Percentiles rank a stretch among this genome's conserved stretches.
Conservation (phyloP, 30 jellyfish, hydroid and myxozoan species). For the Hydractinia echinata region DNA sequence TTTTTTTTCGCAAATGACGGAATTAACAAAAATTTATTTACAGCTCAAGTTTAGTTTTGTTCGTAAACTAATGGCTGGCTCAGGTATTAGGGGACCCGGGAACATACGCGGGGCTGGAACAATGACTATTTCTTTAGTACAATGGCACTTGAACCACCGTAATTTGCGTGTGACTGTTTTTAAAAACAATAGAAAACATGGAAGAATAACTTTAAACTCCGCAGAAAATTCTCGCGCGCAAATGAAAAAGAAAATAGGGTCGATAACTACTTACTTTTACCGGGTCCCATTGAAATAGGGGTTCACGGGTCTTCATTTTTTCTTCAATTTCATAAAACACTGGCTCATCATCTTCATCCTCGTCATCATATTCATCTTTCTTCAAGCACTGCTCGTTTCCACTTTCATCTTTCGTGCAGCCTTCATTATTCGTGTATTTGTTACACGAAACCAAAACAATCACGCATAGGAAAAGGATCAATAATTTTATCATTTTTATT, state of each 20-base stretch:
- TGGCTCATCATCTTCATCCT: slow-evolving; percentile 34
- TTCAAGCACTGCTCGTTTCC: slow-evolving; percentile 75
- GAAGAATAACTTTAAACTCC: too few relatives aligned
- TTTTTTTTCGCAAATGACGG: too few relatives aligned
- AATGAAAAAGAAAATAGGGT: neutral
- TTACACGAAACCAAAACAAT: slow-evolving; percentile 23
- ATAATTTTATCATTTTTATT: neutral
- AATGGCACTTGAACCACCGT: too few relatives aligned
- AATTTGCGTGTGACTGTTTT: too few relatives aligned
- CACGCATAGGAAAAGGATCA: slow-evolving; percentile 17
- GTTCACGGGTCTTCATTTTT: slow-evolving; percentile 54
- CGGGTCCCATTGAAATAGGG: slow-evolving; percentile 92
- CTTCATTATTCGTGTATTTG: slow-evolving; percentile 22
- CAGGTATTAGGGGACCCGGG: too few relatives aligned
- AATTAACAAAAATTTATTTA: too few relatives aligned
- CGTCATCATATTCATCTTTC: slow-evolving; percentile 25
- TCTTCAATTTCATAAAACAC: slow-evolving; percentile 63
- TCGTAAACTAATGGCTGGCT: too few relatives aligned
- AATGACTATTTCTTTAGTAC: too few relatives aligned
- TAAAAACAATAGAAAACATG: too few relatives aligned
- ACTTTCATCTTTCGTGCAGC: slow-evolving; percentile 65
- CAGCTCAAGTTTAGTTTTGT: too few relatives aligned
- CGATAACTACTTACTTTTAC: slow-evolving; percentile 48
- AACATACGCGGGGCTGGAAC: too few relatives aligned
- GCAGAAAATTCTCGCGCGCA: too few relatives aligned